phyloP scores from a whole-genome alignment of 2,888 invertebrate species.

The Poecilobothrus nobilitatus region DNA sequence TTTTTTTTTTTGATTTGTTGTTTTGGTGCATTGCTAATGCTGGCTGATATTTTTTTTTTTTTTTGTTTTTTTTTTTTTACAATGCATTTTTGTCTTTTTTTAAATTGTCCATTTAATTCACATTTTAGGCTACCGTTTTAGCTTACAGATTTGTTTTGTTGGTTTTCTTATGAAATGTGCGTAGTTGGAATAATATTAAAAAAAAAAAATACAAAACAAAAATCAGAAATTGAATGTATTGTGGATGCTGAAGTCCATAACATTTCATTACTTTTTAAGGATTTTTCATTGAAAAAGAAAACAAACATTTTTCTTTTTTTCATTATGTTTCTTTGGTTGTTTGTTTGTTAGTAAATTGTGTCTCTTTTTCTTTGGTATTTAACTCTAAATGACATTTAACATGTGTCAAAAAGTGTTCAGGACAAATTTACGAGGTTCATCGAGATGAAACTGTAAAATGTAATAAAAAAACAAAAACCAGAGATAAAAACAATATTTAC shows the following conservation, averaged over 20 bases:
- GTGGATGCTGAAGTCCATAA: neutral
- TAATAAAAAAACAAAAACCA: too few relatives aligned
- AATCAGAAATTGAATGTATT: neutral
- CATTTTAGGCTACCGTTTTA: neutral
- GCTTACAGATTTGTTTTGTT: neutral
- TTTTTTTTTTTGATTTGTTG: neutral
- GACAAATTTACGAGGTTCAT: constrained; percentile 3
- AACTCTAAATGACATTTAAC: neutral
- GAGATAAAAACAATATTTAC: too few relatives aligned
- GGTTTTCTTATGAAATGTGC: neutral
- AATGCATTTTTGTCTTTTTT: neutral
- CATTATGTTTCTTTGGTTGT: neutral
- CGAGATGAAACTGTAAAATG: neutral
- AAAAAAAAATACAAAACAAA: neutral
- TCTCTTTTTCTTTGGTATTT: neutral
- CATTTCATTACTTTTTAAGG: neutral
- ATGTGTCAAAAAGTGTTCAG: constrained; percentile 3
- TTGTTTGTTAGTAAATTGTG: neutral
- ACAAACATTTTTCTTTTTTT: neutral
- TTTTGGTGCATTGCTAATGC: neutral
- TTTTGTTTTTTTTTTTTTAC: too few relatives aligned
- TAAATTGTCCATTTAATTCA: neutral
- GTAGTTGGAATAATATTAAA: neutral
- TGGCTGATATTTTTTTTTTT: too few relatives aligned
- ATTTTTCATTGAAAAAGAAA: neutral